Evolutionary conservation across 1,140 invertebrate species (phyloP), one percentile per base, ranked within the genome.

Genomic region (Drosophila hydei): DNA sequence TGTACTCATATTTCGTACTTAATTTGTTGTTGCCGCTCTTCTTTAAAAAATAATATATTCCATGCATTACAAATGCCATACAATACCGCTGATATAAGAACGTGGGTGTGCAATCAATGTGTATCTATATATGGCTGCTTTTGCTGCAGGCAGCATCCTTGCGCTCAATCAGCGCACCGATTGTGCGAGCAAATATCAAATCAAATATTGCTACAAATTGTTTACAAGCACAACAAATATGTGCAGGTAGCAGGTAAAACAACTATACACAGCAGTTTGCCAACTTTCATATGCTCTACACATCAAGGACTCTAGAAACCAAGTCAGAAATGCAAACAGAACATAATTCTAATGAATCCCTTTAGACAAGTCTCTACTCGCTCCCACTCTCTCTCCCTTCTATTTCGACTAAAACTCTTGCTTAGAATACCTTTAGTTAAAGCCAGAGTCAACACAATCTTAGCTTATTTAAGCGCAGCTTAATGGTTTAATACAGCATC

Each of bases 141-240:
- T 16, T 52, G 38, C 43, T 25, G 36, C 68, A 52, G 23, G 16
- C 64, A 58, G 33, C 40, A 63, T 56, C 27, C 61, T 72, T 42
- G 27, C 59, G 65, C 65, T 59, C 68, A 71, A 85, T 85, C 77
- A 76, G 63, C 38, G 59, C 50, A 55, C 68, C 70, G 59, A 87
- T 80, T 75, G 74, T 43, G 40, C 77, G 59, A 38, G 59, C 77
- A 85, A 77, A 85, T 63, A 81, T 25, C 52, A 71, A 80, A 85
- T 85, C 80, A 87, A 87, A 87, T 77, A 74, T 77, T 70, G 77
- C 69, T 77, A 61, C 61, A 80, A 71, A 85, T 80, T 67, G 72
- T 79, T 79, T 74, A 60, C 38, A 52, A 16, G 33, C 23, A 23
- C 25, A 50, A 36, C 30, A 11, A 33, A 33, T 33, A 33, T 12